A percentile compares a stretch with the other conserved stretches of the same genome.
These are phyloP conservation scores for Bufotes viridis DNA, from an alignment of 2,797 vertebrate species.

Conservation along the genomic window DNA sequence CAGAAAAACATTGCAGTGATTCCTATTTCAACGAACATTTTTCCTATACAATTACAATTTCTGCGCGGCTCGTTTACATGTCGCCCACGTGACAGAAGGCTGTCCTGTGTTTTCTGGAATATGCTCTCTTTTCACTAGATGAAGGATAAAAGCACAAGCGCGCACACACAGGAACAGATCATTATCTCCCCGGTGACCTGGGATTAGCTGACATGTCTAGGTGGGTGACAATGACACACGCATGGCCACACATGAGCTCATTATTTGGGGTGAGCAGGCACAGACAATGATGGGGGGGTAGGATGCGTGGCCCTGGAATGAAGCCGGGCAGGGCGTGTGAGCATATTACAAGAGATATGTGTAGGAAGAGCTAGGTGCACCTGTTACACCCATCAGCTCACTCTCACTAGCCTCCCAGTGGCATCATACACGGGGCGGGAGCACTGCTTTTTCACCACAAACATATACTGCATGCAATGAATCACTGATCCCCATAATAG, in stretches of 20 bases:
- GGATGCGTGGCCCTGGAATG: conserved; percentile 27
- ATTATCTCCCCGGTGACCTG: conserved; percentile 29
- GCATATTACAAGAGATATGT: neutral
- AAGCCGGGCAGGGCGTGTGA: neutral
- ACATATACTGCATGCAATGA: neutral
- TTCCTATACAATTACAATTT: neutral
- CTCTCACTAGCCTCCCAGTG: conserved; percentile 14
- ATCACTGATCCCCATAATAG: neutral
- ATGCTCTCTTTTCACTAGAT: neutral
- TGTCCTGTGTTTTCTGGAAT: neutral
- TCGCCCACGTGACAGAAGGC: neutral
- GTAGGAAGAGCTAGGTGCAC: conserved; percentile 28
- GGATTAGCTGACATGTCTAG: conserved; percentile 33
- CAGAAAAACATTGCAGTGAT: neutral
- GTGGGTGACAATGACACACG: conserved; percentile 18
- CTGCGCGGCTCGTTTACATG: neutral
- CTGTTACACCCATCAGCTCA: conserved; percentile 25
- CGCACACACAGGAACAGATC: neutral
- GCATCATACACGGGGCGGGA: neutral
- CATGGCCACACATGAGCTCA: conserved; percentile 10
- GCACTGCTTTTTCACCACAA: neutral
- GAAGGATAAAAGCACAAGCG: neutral
- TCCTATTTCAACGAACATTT: neutral
- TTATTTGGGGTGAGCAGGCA: conserved; percentile 52
- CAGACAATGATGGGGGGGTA: conserved; percentile 38